Evolutionary conservation across 2,888 invertebrate genomes (phyloP).

Genomic region (Trissolcus japonicus): DNA sequence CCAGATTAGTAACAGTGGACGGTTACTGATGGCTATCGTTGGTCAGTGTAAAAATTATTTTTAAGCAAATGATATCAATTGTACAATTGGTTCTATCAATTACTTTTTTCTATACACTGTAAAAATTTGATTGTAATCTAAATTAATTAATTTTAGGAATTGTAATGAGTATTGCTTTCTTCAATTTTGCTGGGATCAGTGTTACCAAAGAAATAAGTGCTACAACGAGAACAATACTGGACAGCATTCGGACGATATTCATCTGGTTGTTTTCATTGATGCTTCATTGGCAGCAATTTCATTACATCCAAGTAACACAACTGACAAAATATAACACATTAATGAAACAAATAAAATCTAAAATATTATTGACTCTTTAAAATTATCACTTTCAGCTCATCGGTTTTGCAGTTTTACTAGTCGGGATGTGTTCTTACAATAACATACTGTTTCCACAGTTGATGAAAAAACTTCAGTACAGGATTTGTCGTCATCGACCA

Average conservation of each 20-base stretch:
- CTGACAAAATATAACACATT: too few species aligned
- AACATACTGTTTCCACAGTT: slow-evolving; percentile 77
- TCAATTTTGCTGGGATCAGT: slow-evolving; percentile 93
- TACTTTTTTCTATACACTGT: neutral
- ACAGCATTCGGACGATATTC: slow-evolving; percentile 42
- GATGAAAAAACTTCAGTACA: slow-evolving; percentile 61
- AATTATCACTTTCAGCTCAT: slow-evolving; percentile 78
- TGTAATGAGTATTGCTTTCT: slow-evolving; percentile 91
- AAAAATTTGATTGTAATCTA: too few species aligned
- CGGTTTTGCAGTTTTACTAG: slow-evolving; percentile 86
- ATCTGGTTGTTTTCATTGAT: slow-evolving; percentile 74
- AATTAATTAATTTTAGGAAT: too few species aligned
- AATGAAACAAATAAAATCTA: slow-evolving; percentile 8
- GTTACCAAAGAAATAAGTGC: slow-evolving; percentile 96
- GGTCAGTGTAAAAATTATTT: slow-evolving; percentile 76
- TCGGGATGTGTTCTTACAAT: slow-evolving; percentile 92
- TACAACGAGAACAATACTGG: slow-evolving; percentile 90
- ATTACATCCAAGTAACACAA: slow-evolving; percentile 81
- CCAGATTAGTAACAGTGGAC: slow-evolving; percentile 84
- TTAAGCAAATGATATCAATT: too few species aligned
- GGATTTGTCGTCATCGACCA: slow-evolving; percentile 62
- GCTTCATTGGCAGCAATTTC: slow-evolving; percentile 87
- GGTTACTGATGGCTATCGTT: slow-evolving; percentile 81
- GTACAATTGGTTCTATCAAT: too few species aligned
- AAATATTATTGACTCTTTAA: too few species aligned